phyloP scores from a whole-genome alignment of 1,140 invertebrate genomes.

The Parapsyche elsis region DNA sequence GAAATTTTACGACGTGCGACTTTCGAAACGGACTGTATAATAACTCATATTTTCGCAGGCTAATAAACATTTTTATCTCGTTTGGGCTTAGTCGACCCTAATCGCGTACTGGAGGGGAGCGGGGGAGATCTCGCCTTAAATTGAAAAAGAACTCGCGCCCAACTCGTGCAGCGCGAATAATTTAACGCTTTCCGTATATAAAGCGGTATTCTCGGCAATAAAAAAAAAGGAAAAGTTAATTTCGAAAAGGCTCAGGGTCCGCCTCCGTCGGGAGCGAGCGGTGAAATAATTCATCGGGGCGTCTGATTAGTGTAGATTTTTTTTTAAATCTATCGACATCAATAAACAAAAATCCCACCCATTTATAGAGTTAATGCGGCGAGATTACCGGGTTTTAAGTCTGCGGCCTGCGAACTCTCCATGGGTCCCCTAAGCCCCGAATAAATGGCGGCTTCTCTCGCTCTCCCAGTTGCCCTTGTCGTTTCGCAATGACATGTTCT shows the following conservation, averaged over 20 bases:
- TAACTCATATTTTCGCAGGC: not conserved
- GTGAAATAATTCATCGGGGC: not conserved
- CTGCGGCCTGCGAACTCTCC: constrained; percentile 43
- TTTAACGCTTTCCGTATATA: constrained; percentile 8
- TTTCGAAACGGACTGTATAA: too few relatives aligned
- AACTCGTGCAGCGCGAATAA: constrained; percentile 19
- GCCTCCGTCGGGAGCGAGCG: not conserved
- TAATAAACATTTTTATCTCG: not conserved
- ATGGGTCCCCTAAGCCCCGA: constrained; percentile 42
- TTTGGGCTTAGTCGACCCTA: constrained; percentile 15
- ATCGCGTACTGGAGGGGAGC: not conserved
- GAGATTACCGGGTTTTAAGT: constrained; percentile 47
- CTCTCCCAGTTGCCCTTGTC: not conserved
- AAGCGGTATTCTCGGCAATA: constrained; percentile 16
- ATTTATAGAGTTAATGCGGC: constrained; percentile 32
- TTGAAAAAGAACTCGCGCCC: constrained; percentile 19
- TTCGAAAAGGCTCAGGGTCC: not conserved
- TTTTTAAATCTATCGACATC: constrained; percentile 30
- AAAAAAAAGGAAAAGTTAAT: constrained; percentile 28
- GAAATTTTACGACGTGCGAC: not conserved
- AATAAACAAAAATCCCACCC: constrained; percentile 30
- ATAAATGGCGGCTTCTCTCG: constrained; percentile 39
- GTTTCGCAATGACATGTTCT: constrained; percentile 49
- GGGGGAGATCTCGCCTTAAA: not conserved
- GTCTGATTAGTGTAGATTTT: constrained; percentile 1